Base-by-base conservation (phyloP, 2,888 invertebrate genomes). In the Lithophane semibrunnea region DNA sequence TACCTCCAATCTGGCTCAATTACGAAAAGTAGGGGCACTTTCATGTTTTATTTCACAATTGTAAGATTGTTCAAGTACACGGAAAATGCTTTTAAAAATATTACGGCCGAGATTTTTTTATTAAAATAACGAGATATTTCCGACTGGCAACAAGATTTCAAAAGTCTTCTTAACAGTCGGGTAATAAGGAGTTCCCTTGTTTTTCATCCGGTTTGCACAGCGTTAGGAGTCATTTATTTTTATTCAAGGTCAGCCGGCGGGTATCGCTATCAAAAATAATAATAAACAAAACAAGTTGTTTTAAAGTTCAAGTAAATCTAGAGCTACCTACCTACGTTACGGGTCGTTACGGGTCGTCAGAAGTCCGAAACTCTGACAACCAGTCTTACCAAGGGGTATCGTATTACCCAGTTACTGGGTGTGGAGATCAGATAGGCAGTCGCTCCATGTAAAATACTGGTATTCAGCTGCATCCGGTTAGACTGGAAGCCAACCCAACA, bases 1-100 rank as follows among this genome's bases (percentile, higher is more conserved):
- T 86, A 83, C 80, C 76, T 70, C 60, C 83, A 86, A 79, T 79
- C 54, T 67, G 24, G 75, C 60, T 79, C 79, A 83, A 83, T 88
- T 88, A 88, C 61, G 75, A 75, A 63, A 73, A 81, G 75, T 85
- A 76, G 75, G n/a, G 66, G 68, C 58, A 75, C 72, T 67, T 72
- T 75, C 44, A 61, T 68, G 42, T 80, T 86, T 79, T 80, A 87
- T 84, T 86, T 79, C 29, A 71, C 60, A 67, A 44, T 47, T 76
- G 44, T 58, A 70, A 77, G 71, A 79, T 18, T 75, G 66, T 47
- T 73, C 52, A 75, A 54, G 76, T 77, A 70, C 75, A 76, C 61
- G 77, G 37, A 77, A 80, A 74, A 63, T 42, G 42, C 66, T 37
- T 69, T 76, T 54, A 74, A 71, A 68, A 81, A 76, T 60, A 49